phyloP scores from a whole-genome alignment of 2,113 vertebrate genomes.

The Atlantisia rogersi region DNA sequence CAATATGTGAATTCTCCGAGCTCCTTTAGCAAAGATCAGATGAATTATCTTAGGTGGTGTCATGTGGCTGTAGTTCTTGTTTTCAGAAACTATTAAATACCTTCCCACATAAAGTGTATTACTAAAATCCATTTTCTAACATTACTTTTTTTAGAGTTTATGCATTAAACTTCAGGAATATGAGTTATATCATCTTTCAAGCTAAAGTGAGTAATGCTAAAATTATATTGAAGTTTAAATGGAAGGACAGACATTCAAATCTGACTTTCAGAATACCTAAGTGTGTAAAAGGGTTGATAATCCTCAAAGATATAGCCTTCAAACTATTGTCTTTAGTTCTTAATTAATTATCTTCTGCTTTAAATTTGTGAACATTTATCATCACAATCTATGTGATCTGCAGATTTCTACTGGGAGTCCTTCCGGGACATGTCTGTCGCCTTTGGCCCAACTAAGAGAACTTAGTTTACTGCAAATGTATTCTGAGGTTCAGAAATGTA shows the following conservation, averaged over 20 bases:
- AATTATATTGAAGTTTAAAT: background rate
- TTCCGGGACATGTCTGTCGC: background rate
- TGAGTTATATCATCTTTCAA: background rate
- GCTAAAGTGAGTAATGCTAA: background rate
- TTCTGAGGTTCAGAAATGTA: background rate
- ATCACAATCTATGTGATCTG: background rate
- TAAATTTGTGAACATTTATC: background rate
- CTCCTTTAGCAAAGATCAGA: background rate
- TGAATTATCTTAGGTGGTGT: background rate
- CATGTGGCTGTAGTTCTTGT: background rate
- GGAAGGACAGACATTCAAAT: background rate
- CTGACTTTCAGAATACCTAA: background rate
- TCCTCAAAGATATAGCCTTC: background rate
- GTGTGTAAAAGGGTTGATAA: background rate
- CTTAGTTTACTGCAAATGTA: background rate
- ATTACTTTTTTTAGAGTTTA: background rate
- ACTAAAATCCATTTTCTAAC: background rate
- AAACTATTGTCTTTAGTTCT: constrained; percentile 11
- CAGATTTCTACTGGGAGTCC: background rate
- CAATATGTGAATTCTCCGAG: background rate
- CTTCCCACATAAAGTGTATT: background rate
- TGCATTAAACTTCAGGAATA: background rate
- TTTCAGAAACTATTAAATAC: background rate
- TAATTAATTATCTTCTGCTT: background rate
- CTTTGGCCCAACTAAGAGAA: background rate